Base-by-base conservation (phyloP, 2,113 vertebrate species). In the Peromyscus californicus region DNA sequence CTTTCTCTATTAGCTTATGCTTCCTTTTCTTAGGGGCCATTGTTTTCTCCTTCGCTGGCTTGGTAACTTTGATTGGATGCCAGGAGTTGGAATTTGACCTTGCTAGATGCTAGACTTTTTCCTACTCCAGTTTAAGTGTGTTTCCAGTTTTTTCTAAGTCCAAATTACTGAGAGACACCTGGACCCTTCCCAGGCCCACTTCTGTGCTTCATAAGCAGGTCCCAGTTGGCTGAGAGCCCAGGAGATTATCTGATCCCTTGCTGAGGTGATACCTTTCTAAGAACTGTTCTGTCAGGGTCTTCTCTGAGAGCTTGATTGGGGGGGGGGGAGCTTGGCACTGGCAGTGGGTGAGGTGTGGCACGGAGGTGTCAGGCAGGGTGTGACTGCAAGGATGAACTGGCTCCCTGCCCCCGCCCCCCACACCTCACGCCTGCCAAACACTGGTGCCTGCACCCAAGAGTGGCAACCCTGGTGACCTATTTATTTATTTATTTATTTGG, bases 381-480 rank as follows among this genome's bases (percentile, higher is more conserved):
- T 86, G 63, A 51, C 10, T 48, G 29, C 19, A 86, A 69, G 29
- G 61, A 45, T 22, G 42, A 61, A 16, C 57, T 69, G 85, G 51
- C 83, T 51, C 51, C 22, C 54, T 15, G 24, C 22, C 22, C 24
- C 26, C 10, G 5, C 9, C 85, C 65, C 31, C 16, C 12, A 6
- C 15, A n/a, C 29, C 16, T 33, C 15, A 31, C 1, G 0, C 42
- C 63, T 36, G 63, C 57, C 82, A 17, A 1, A 21, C 7, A 36
- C 57, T 33, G 0, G 0, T 5, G 36, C 45, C 31, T 33, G 2
- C 39, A 0, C 0, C 36, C 16, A 31, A 67, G 36, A 36, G 22
- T 8, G 31, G 21, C 78, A 0, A 3, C 1, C 13, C 65, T 11
- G 65, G 33, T 22, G 1, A 42, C 3, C 29, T 16, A 4, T 70